Evolutionary conservation across 2,888 invertebrate genomes (phyloP).

Genomic region (Lithophane socia): DNA sequence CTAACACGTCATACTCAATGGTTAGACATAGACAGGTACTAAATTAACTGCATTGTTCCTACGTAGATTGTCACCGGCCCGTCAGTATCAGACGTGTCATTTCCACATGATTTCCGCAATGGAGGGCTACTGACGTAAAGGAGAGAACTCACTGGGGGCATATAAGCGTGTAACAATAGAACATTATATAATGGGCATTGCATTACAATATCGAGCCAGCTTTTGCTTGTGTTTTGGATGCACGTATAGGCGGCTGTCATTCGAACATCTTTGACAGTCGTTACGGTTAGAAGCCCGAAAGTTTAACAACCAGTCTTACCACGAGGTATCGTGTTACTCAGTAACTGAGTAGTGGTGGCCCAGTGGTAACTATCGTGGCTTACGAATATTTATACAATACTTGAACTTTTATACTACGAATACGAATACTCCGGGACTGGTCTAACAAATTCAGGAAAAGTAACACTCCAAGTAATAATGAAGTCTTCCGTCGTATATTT

Average conservation of each 20-base stretch:
- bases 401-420: too few species aligned
- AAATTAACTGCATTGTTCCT: constrained; percentile 57
- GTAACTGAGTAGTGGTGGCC: neutral
- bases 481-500: constrained; percentile 13
- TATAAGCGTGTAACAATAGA: neutral
- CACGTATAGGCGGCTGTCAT: neutral
- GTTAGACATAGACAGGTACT: constrained; percentile 27
- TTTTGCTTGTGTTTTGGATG: neutral
- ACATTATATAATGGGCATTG: neutral
- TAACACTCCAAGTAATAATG: constrained; percentile 28
- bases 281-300: neutral
- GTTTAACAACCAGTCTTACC: neutral
- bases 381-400: too few species aligned
- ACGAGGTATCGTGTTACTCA: neutral
- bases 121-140: constrained; percentile 20
- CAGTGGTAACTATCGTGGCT: too few species aligned
- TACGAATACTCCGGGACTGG: neutral
- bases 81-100: constrained; percentile 54
- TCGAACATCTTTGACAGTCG: neutral
- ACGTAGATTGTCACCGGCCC: constrained; percentile 34
- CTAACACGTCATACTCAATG: constrained; percentile 11
- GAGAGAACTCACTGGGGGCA: constrained; percentile 1
- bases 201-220: neutral
- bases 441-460: constrained; percentile 9
- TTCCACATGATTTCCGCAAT: constrained; percentile 67